phyloP scores from a whole-genome alignment of 2,888 invertebrate genomes.

The Ornithoptera alexandrae region DNA sequence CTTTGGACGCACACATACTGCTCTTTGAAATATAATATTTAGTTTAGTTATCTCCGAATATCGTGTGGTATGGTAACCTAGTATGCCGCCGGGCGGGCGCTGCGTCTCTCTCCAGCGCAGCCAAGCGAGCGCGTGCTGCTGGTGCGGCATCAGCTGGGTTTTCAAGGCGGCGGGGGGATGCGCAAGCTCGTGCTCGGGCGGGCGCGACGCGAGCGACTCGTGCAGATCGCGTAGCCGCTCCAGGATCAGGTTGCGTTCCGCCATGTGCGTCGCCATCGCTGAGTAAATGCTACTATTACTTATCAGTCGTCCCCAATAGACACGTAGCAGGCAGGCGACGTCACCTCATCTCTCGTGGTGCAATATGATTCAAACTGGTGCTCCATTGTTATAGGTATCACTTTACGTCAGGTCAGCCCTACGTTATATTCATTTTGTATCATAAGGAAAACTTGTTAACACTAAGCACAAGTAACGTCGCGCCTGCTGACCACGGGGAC shows the following conservation, averaged over 20 bases:
- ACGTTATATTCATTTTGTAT: no score
- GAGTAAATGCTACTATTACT: constrained; percentile 18
- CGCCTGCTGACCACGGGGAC: no score
- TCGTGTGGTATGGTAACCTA: not conserved
- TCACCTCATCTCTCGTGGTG: no score
- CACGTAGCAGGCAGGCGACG: no score
- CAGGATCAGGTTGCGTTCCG: constrained; percentile 84
- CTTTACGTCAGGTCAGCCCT: no score
- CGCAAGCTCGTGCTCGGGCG: constrained; percentile 79
- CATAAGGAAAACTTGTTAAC: no score
- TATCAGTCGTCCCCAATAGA: not conserved
- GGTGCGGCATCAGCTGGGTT: constrained; percentile 88
- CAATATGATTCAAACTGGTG: no score
- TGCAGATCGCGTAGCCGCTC: constrained; percentile 87
- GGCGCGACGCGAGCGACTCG: constrained; percentile 84
- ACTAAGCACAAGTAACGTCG: no score
- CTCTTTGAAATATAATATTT: no score
- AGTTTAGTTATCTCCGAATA: no score
- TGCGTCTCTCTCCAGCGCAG: constrained; percentile 93
- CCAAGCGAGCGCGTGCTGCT: constrained; percentile 92
- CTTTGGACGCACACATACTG: no score
- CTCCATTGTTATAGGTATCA: no score
- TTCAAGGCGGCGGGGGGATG: constrained; percentile 82
- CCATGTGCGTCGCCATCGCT: constrained; percentile 85
- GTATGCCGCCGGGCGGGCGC: constrained; percentile 90